These are phyloP conservation scores for Cepaea nemoralis DNA, from an alignment of 1,140 invertebrate species.

Conservation along the genomic window DNA sequence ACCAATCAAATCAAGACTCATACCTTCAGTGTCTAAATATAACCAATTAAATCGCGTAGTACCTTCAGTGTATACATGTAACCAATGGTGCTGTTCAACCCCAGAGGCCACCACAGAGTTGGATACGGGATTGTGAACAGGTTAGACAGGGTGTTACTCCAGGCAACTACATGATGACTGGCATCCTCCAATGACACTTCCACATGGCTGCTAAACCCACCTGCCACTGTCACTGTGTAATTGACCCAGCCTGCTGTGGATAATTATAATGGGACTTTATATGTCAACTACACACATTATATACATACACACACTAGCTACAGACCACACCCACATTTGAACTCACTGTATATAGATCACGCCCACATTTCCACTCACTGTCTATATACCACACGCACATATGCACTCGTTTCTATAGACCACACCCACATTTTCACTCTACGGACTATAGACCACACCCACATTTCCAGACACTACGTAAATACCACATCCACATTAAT, in stretches of 20 bases:
- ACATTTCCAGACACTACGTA: too few species aligned
- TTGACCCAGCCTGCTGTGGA: neutral
- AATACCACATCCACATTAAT: too few species aligned
- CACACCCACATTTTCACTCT: too few species aligned
- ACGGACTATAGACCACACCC: too few species aligned
- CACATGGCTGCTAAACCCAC: neutral
- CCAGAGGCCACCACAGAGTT: conserved; percentile 33
- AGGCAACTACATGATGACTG: neutral
- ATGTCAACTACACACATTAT: neutral
- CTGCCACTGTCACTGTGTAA: conserved; percentile 7
- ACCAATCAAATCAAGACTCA: neutral
- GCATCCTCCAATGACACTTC: conserved; percentile 10
- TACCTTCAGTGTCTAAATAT: conserved; percentile 27
- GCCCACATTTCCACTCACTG: too few species aligned
- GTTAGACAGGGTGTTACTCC: neutral
- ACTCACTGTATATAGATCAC: neutral
- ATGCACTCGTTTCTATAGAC: too few species aligned
- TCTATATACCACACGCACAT: too few species aligned
- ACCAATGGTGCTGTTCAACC: conserved; percentile 30
- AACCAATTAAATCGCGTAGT: conserved; percentile 73
- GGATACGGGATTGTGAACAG: neutral
- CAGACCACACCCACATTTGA: neutral
- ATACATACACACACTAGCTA: neutral
- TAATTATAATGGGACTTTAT: neutral
- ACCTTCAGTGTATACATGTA: conserved; percentile 35